Percentiles rank a stretch among this genome's conserved stretches.
Conservation (phyloP, 2,888 invertebrate species). For the Drosophila cognata region DNA sequence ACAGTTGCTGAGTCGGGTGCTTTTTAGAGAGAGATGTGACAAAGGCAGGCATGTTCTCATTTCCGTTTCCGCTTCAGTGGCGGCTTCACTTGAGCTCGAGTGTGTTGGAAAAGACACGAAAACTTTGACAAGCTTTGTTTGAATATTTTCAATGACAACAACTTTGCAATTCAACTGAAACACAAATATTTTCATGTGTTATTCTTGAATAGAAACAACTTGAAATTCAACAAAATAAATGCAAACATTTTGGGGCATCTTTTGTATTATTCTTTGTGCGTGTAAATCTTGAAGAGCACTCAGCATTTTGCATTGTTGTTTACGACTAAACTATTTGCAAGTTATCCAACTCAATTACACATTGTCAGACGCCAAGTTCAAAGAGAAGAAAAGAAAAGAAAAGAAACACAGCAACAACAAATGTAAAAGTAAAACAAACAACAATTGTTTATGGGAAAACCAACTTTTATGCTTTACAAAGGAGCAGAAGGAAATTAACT, state of each 20-base stretch:
- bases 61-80: conserved; percentile 36
- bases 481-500: conserved; percentile 31
- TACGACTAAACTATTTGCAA: conserved; percentile 59
- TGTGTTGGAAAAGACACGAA: conserved; percentile 48
- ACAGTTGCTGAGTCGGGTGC: conserved; percentile 7
- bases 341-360: conserved; percentile 70
- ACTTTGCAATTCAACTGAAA: conserved; percentile 6
- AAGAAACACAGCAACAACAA: conserved; percentile 38
- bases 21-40: conserved; percentile 23
- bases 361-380: conserved; percentile 68
- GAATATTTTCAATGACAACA: neutral
- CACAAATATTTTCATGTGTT: neutral
- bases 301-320: conserved; percentile 41
- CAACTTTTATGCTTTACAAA: conserved; percentile 44
- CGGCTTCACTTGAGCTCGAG: conserved; percentile 50
- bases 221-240: conserved; percentile 5
- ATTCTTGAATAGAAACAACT: conserved; percentile 10
- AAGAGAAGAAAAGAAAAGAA: conserved; percentile 29
- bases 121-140: conserved; percentile 10
- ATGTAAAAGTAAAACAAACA: conserved; percentile 41
- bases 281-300: neutral
- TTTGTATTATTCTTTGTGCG: neutral
- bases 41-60: conserved; percentile 32
- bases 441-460: conserved; percentile 53
- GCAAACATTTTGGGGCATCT: neutral